Percentiles rank a stretch among this genome's conserved stretches.
Conservation (phyloP, 2,113 vertebrate genomes). For the Bucco capensis region DNA sequence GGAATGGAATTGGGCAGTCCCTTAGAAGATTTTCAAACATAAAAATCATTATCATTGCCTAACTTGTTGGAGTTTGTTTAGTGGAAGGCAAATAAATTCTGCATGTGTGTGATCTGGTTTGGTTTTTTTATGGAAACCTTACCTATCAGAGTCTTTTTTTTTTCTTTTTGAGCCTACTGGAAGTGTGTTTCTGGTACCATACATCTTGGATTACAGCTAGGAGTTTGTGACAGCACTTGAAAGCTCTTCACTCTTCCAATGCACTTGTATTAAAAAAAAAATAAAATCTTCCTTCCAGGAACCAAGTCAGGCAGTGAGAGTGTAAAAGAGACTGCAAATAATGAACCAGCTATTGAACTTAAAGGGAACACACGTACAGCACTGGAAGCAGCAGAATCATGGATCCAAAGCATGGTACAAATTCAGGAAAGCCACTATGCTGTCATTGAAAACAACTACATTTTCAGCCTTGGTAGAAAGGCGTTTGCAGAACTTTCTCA, state of each 20-base stretch:
- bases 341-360: conserved; percentile 65
- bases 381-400: conserved; percentile 65
- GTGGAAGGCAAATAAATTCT: neutral
- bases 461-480: conserved; percentile 69
- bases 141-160: neutral
- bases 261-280: neutral
- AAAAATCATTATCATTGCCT: neutral
- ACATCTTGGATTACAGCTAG: neutral
- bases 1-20: neutral
- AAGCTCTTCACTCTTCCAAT: neutral
- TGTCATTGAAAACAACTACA: conserved; percentile 75
- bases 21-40: neutral
- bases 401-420: conserved; percentile 55
- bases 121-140: neutral
- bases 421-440: neutral
- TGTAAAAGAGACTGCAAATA: neutral
- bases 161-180: neutral
- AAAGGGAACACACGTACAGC: neutral
- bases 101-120: fast-evolving
- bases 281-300: neutral
- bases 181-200: neutral
- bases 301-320: neutral
- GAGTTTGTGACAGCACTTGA: neutral
- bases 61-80: neutral
- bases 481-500: conserved; percentile 67